Base-by-base conservation (phyloP, 1,140 invertebrate species). In the Brachionus plicatilis region DNA sequence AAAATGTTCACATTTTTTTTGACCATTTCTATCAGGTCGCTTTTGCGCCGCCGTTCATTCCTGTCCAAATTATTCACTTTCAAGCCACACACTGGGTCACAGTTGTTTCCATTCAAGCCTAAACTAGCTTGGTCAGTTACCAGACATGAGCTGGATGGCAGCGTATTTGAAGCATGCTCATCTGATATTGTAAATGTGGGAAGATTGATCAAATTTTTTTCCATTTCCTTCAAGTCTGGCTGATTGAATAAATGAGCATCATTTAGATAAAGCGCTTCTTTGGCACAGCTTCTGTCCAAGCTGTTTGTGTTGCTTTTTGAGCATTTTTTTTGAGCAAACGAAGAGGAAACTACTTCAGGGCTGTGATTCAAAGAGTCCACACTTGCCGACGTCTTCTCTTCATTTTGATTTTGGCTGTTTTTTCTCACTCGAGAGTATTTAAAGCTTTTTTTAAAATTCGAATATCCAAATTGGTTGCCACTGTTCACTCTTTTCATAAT, bases 141-240 rank as follows among this genome's bases (percentile, higher is more conserved):
- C 33, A 72, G 17, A 43, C 68, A 76, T 20, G 43, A 76, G 45
- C 43, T 76, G 14, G 72, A 76, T 12, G 72, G 45, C 24, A 76
- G 43, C 6, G 78, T 43, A 27, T 80, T 80, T 24, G 78, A 43
- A 56, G 79, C 79, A 47, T 65, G 24, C 14, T 82, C 79, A 53
- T 83, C 82, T 11, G 60, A 68, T 29, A 90, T 88, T 9, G 88
- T 88, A 86, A 89, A 90, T 8, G 87, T 88, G 29, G 89, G 89
- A 24, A 90, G 86, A 85, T 90, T 90, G 17, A 89, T 89, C 5
- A 90, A 86, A 84, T 89, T 88, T 66, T 87, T 85, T 85, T 89
- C 87, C 70, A 90, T 88, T 60, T 88, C 88, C 43, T 87, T 86
- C 20, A 89, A 87, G 85, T 89, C 88, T 29, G 45, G 43, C n/a